Evolutionary conservation across 2,113 vertebrate species (phyloP).

Genomic region (Entelurus aequoreus): DNA sequence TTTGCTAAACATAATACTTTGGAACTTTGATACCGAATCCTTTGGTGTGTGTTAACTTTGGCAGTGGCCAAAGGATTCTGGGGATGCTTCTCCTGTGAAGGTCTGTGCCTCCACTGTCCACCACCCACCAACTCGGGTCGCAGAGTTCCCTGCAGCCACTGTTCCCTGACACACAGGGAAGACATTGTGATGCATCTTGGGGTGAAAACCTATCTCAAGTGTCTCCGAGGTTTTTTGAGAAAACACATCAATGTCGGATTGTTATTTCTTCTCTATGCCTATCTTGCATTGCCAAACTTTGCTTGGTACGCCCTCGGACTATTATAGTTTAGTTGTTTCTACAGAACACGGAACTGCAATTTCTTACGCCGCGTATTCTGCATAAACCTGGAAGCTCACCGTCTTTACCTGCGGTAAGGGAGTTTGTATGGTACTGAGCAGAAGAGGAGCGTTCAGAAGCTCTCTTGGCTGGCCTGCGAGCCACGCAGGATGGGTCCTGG

Average conservation of each 20-base stretch:
- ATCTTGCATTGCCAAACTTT: conserved; percentile 48
- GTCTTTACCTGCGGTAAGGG: conserved; percentile 12
- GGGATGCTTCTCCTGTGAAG: conserved; percentile 81
- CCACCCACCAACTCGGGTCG: conserved; percentile 70
- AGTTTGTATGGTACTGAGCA: conserved; percentile 38
- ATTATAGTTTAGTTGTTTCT: conserved; percentile 12
- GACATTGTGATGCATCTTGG: conserved; percentile 79
- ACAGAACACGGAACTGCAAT: conserved; percentile 19
- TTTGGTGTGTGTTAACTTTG: conserved; percentile 94
- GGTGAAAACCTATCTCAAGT: conserved; percentile 85
- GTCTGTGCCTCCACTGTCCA: conserved; percentile 71
- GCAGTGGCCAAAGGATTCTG: conserved; percentile 81
- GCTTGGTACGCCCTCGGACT: conserved; percentile 29
- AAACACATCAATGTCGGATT: conserved; percentile 82
- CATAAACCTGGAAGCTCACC: conserved; percentile 16
- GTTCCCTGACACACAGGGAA: conserved; percentile 78
- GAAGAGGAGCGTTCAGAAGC: conserved; percentile 19
- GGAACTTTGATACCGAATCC: conserved; percentile 95
- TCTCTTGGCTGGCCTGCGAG: conserved; percentile 22
- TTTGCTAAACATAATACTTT: conserved; percentile 92
- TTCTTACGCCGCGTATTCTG: conserved; percentile 12
- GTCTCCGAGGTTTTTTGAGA: conserved; percentile 89
- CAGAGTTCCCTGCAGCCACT: conserved; percentile 73
- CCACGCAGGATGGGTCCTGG: conserved; percentile 41
- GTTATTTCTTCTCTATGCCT: conserved; percentile 37